Conservation (phyloP, 2,113 vertebrate genomes). For the Neogobius melanostomus region DNA sequence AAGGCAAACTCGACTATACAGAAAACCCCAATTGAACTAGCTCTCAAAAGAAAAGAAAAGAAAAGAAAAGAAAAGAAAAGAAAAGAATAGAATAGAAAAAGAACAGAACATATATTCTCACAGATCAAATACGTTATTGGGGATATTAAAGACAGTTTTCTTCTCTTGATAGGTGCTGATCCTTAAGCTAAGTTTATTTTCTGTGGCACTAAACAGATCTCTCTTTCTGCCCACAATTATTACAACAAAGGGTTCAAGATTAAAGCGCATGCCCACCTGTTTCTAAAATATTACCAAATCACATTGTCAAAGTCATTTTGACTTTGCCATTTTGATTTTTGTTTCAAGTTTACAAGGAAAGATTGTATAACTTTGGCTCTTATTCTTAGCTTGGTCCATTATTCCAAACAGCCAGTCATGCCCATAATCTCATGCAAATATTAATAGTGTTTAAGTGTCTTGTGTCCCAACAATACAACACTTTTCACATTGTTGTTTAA, state of each 20-base stretch:
- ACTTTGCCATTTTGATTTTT: neutral
- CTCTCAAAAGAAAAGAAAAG: too few species aligned
- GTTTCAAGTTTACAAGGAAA: constrained; percentile 23
- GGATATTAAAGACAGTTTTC: neutral
- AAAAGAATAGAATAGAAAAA: too few species aligned
- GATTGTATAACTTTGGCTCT: constrained; percentile 27
- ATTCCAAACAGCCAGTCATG: constrained; percentile 72
- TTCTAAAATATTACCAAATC: constrained; percentile 29
- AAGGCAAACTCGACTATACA: neutral
- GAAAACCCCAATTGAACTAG: neutral
- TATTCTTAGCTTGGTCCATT: constrained; percentile 53
- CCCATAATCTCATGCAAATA: constrained; percentile 78
- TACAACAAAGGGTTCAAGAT: constrained; percentile 47
- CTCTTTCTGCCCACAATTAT: constrained; percentile 50
- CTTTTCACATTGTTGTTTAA: constrained; percentile 66
- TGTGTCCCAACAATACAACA: constrained; percentile 60
- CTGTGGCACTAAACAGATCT: constrained; percentile 47
- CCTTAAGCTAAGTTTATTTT: neutral
- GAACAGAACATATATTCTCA: neutral
- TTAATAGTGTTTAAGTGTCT: constrained; percentile 65
- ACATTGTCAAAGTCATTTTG: constrained; percentile 15
- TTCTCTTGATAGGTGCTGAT: neutral
- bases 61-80: too few species aligned
- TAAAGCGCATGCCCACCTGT: constrained; percentile 69
- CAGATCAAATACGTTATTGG: neutral